phyloP scores from a whole-genome alignment of 2,797 vertebrate genomes.

The Poecilia velifera region DNA sequence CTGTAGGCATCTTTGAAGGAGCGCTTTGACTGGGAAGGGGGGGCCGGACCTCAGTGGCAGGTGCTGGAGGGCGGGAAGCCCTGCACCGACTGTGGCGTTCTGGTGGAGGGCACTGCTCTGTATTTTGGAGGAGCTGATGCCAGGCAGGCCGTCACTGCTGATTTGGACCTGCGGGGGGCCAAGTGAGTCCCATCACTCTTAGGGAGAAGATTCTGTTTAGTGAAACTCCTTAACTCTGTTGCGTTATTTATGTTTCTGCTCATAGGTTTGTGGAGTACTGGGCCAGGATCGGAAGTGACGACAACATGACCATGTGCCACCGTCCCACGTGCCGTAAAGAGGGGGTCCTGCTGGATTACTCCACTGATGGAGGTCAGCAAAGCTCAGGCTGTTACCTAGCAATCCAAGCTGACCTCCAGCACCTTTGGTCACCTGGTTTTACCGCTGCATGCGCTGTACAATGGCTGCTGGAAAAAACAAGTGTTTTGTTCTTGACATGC shows the following conservation, averaged over 20 bases:
- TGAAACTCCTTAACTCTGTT: background rate
- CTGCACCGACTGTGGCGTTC: constrained; percentile 93
- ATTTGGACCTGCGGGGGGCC: constrained; percentile 94
- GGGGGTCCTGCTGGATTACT: constrained; percentile 95
- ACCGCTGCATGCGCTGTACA: too few relatives aligned
- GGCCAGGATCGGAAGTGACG: constrained; percentile 96
- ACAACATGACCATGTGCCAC: constrained; percentile 95
- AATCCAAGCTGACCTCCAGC: too few relatives aligned
- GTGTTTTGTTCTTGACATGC: too few relatives aligned
- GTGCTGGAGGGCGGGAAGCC: constrained; percentile 92
- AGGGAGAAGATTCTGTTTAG: background rate
- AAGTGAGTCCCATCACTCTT: constrained; percentile 82
- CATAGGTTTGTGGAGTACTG: constrained; percentile 97
- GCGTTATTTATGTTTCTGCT: constrained; percentile 12
- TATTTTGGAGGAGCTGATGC: constrained; percentile 93
- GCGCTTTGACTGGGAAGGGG: constrained; percentile 94
- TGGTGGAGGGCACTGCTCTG: constrained; percentile 93
- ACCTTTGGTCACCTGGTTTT: too few relatives aligned
- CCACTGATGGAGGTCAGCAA: constrained; percentile 89
- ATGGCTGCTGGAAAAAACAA: too few relatives aligned
- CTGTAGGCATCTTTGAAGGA: constrained; percentile 93
- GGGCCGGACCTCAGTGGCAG: constrained; percentile 91
- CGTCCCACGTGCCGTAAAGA: constrained; percentile 94
- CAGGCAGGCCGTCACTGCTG: constrained; percentile 92
- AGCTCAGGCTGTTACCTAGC: background rate